Evolutionary conservation across 2,888 invertebrate genomes (phyloP).

Genomic region (Eilema griseolum): DNA sequence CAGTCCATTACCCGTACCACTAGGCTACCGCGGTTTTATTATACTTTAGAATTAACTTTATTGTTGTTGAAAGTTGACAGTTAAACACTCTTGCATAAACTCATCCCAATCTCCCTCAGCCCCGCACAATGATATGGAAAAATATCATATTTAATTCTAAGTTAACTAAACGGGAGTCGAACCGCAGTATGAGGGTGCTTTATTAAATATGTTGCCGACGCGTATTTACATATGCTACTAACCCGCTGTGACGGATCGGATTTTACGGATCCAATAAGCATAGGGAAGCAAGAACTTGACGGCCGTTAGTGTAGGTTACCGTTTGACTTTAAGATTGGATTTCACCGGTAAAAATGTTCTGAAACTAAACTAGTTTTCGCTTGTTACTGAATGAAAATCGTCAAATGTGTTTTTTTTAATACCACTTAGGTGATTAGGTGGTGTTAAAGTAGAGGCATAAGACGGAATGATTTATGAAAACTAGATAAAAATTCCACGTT

Average conservation of each 20-base stretch:
- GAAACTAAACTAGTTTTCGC: neutral
- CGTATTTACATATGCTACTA: slow-evolving; percentile 73
- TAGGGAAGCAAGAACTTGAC: neutral
- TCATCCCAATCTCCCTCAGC: slow-evolving; percentile 63
- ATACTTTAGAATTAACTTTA: no score
- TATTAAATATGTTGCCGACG: slow-evolving; percentile 77
- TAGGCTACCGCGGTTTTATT: no score
- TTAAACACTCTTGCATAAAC: slow-evolving; percentile 53
- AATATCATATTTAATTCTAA: slow-evolving; percentile 81
- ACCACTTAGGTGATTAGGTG: no score
- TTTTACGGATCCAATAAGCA: slow-evolving; percentile 42
- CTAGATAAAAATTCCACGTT: no score
- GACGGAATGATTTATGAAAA: no score
- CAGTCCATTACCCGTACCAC: no score
- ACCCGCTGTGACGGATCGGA: slow-evolving; percentile 49
- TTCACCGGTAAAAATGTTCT: neutral
- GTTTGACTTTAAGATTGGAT: neutral
- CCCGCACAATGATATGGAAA: slow-evolving; percentile 81
- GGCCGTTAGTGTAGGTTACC: neutral
- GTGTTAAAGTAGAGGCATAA: no score
- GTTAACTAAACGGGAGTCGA: slow-evolving; percentile 69
- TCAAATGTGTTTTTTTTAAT: no score
- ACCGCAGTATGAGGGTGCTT: slow-evolving; percentile 58
- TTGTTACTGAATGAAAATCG: neutral
- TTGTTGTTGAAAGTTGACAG: no score